These are phyloP conservation scores for Xylota segnis DNA, from an alignment of 2,888 invertebrate genomes.

Conservation along the genomic window DNA sequence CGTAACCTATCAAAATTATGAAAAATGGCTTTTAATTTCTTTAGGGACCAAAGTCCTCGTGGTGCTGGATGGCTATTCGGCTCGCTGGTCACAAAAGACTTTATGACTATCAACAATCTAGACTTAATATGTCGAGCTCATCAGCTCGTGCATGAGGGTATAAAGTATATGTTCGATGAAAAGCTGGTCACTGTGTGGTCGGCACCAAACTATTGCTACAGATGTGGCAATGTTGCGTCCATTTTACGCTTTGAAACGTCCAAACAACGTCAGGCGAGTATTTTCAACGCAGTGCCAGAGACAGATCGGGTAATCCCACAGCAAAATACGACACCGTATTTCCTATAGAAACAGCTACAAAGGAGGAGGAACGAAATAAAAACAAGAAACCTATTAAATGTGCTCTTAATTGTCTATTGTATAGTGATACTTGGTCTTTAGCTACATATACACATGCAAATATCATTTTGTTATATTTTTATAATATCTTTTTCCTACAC, in stretches of 20 bases:
- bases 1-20: too few relatives aligned
- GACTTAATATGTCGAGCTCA: slow-evolving; percentile 98
- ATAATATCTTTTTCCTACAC: slow-evolving; percentile 38
- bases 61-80: slow-evolving; percentile 99
- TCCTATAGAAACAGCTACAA: slow-evolving; percentile 88
- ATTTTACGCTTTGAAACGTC: slow-evolving; percentile 95
- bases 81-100: slow-evolving; percentile 95
- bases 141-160: slow-evolving; percentile 99
- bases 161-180: slow-evolving; percentile 99
- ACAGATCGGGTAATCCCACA: slow-evolving; percentile 96
- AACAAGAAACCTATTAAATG: slow-evolving; percentile 52
- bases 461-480: slow-evolving; percentile 54
- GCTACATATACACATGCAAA: slow-evolving; percentile 51
- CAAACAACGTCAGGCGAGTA: slow-evolving; percentile 91
- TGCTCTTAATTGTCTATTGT: slow-evolving; percentile 66
- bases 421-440: slow-evolving; percentile 63
- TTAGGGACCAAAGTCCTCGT: slow-evolving; percentile 94
- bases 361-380: not conserved
- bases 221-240: slow-evolving; percentile 99
- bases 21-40: slow-evolving; percentile 78
- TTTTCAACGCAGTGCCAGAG: slow-evolving; percentile 98
- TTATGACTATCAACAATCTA: slow-evolving; percentile 96
- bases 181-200: slow-evolving; percentile 99
- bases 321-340: slow-evolving; percentile 97
- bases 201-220: slow-evolving; percentile 99